Percentiles rank a stretch among this genome's conserved stretches.
Conservation (phyloP, 2,797 vertebrate species). For the Remorina albescens region DNA sequence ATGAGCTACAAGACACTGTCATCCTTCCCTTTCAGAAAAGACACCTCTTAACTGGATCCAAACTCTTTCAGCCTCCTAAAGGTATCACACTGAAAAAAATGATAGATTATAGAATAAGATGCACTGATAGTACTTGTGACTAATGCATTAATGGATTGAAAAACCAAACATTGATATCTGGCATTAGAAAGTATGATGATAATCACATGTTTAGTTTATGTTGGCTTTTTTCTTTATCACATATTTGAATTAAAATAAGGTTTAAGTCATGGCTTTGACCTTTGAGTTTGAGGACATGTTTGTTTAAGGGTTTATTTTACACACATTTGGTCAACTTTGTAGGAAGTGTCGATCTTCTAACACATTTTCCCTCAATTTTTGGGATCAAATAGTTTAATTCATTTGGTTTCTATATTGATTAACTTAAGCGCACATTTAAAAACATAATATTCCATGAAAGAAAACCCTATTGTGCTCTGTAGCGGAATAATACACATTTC, state of each 20-base stretch:
- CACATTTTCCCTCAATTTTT: neutral
- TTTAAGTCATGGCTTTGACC: neutral
- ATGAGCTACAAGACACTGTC: slow-evolving; percentile 95
- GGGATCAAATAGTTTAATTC: neutral
- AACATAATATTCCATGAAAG: neutral
- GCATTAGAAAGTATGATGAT: neutral
- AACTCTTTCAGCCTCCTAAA: slow-evolving; percentile 97
- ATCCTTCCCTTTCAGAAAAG: slow-evolving; percentile 97
- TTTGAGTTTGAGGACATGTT: neutral
- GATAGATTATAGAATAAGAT: neutral
- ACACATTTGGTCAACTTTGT: neutral
- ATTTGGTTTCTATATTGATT: neutral
- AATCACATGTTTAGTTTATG: neutral
- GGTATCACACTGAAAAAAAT: slow-evolving; percentile 79
- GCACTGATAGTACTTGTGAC: neutral
- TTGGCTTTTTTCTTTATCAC: neutral
- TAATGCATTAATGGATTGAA: neutral
- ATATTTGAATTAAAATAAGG: neutral
- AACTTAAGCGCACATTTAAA: neutral
- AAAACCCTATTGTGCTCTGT: neutral
- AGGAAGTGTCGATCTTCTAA: neutral
- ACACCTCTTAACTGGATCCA: slow-evolving; percentile 93
- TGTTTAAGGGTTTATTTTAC: neutral
- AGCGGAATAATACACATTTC: neutral
- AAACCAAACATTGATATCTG: neutral